A percentile compares a stretch with the other conserved stretches of the same genome.
Conservation (phyloP, 2,113 vertebrate genomes). For the Brachypteracias leptosomus region DNA sequence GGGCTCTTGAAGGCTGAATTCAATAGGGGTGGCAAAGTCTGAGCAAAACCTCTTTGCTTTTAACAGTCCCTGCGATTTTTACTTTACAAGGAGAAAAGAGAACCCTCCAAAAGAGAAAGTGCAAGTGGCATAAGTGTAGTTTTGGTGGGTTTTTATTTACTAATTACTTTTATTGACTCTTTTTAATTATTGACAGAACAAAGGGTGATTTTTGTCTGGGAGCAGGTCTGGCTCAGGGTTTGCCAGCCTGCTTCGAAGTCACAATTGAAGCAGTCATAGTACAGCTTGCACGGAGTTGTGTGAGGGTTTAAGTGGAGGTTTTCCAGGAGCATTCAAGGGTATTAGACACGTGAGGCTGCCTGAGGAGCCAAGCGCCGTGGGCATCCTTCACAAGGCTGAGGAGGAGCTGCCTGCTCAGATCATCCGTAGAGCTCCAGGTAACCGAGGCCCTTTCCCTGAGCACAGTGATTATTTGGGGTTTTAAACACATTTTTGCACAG, state of each 20-base stretch:
- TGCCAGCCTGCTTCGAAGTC: not conserved
- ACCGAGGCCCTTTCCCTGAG: not conserved
- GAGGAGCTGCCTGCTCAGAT: not conserved
- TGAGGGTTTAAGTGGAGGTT: not conserved
- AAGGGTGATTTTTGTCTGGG: not conserved
- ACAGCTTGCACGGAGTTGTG: not conserved
- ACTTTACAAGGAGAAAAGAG: not conserved
- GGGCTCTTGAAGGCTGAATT: not conserved
- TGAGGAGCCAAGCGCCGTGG: not conserved
- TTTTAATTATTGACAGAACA: not conserved
- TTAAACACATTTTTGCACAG: not conserved
- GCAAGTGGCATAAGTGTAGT: not conserved
- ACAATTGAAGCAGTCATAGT: too few relatives aligned
- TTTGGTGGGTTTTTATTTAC: not conserved
- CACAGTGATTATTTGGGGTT: accelerated
- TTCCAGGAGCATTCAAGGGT: not conserved
- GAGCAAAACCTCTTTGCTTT: not conserved
- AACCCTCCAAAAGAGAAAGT: not conserved
- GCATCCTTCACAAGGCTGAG: not conserved
- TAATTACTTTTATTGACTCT: not conserved
- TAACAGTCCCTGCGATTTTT: not conserved
- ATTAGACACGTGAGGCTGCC: accelerated
- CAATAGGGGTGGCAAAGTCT: not conserved
- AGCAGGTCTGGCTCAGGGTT: not conserved
- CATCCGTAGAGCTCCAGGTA: not conserved